Evolutionary conservation across 2,888 invertebrate species (phyloP), one percentile per base, ranked within the genome.

Genomic region (Metalampra italica): DNA sequence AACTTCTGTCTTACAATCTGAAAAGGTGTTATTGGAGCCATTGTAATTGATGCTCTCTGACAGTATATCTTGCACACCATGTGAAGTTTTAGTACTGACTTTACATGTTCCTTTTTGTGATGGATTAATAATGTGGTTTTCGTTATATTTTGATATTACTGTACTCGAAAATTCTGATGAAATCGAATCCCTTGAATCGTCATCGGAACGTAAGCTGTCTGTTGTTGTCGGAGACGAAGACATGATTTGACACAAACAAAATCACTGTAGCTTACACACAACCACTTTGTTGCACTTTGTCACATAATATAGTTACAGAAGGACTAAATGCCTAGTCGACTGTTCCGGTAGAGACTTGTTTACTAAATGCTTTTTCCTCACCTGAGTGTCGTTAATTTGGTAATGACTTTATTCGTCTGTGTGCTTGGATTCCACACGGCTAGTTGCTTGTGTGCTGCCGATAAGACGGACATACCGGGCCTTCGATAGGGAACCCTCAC

Each of bases 291-390:
- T 45, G 45, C 46, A 59, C 57, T 54, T 57, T 49, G 47, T 58
- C 59, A 68, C 56, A 54, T 54, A 55, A 40, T 47, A 51, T 56
- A 68, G 44, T 37, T 7, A 34, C 13, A 68, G 36, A 36, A 36
- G 66, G 64, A 75, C 68, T 60, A 61, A 66, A 55, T 68, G 72
- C 67, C 64, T 66, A 75, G 55, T 70, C 83, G 83, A 79, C 88
- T 74, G 79, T 63, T 67, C 75, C 51, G 74, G 73, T 67, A 74
- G 80, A 78, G 68, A 55, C 70, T 83, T 85, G 80, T 89, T 86
- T 82, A 87, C 86, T 75, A 85, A 87, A 85, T 87, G 82, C 71
- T 80, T 83, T 78, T 83, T 83, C 74, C 80, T 83, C 79, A 87
- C 86, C 86, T 85, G 82, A 68, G 72, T 75, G 68, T 78, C 76